Evolutionary conservation across 2,888 invertebrate species (phyloP), one percentile per base, ranked within the genome.

Genomic region (Tiliacea aurago): DNA sequence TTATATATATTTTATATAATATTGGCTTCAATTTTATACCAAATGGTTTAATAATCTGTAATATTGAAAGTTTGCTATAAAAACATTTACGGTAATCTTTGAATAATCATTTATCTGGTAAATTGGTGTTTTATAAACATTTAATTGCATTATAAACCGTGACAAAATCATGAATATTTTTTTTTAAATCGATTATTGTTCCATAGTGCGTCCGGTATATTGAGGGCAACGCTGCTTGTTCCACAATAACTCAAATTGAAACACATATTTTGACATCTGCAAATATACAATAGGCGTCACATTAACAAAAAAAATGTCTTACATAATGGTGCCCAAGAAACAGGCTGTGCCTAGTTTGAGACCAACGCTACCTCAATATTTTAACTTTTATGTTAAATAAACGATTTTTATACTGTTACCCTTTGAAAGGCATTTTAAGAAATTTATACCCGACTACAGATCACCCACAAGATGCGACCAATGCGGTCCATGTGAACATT

Each of bases 361-460:
- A 28, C 28, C 28, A 28, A 28, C 28, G 28, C 28, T 28, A 28
- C 28, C 2, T 28, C 28, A 28, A 28, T 28, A 28, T 28, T 28
- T 28, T 28, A n/a, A n/a, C n/a, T n/a, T n/a, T n/a, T n/a, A n/a
- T n/a, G n/a, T n/a, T n/a, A n/a, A n/a, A n/a, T n/a, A 28, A 28
- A 28, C 28, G 28, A 28, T 28, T 28, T 28, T 28, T 56, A 49
- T 55, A 18, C n/a, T n/a, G n/a, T n/a, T n/a, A n/a, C n/a, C n/a
- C n/a, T n/a, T n/a, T n/a, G 37, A 51, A 58, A 7, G n/a, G 20
- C 49, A 37, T 56, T 53, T 45, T 53, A 53, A 53, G 37, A 49
- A 59, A 64, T 15, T 56, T 45, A n/a, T 70, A 83, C 64, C 81
- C 64, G 67, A 78, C 83, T 78, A n/a, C n/a, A 43, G 56, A 61